Conservation (phyloP, 2,113 vertebrate species). For the Tor tambroides region DNA sequence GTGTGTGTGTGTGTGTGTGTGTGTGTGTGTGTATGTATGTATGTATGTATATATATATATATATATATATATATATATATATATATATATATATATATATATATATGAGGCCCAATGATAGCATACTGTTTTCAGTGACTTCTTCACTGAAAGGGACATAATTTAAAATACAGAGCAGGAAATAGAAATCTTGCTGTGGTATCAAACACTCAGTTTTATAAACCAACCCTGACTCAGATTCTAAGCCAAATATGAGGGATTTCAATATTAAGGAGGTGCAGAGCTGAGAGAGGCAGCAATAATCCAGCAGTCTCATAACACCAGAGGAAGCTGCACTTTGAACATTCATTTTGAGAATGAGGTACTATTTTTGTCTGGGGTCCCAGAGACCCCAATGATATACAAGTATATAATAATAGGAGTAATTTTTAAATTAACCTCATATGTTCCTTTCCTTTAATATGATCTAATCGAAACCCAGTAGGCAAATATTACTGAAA, state of each 20-base stretch:
- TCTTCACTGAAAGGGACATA: neutral
- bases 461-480: neutral
- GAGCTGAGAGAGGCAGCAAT: neutral
- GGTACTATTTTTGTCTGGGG: neutral
- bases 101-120: neutral
- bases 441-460: neutral
- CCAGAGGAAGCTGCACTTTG: neutral
- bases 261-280: neutral
- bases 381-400: neutral
- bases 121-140: neutral
- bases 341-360: neutral
- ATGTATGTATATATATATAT: too few species aligned
- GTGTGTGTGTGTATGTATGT: too few species aligned
- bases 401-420: neutral
- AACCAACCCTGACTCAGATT: neutral
- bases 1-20: too few species aligned
- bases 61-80: too few species aligned
- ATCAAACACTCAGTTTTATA: neutral
- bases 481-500: neutral
- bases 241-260: neutral
- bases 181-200: neutral
- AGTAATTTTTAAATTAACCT: neutral
- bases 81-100: too few species aligned
- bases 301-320: neutral
- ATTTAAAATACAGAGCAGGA: neutral